Conservation (phyloP, 2,113 vertebrate species). For the Pitta sordida region DNA sequence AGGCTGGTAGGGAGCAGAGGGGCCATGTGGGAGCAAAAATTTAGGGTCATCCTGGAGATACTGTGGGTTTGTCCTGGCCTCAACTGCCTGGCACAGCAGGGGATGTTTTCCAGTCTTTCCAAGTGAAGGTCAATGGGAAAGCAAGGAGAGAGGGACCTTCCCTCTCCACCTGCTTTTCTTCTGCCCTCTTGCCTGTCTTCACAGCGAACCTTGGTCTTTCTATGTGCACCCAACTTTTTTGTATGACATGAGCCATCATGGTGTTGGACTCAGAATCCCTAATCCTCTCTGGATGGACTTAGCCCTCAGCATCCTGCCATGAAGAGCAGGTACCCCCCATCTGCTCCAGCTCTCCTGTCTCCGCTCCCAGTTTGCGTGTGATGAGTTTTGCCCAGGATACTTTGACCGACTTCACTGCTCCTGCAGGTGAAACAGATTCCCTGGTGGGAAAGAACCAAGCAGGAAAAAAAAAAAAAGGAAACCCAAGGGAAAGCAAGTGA, state of each 20-base stretch:
- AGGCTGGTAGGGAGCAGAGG: not conserved
- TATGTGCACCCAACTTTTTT: rapidly evolving
- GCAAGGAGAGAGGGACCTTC: not conserved
- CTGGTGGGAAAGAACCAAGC: not conserved
- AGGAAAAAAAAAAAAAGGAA: not conserved
- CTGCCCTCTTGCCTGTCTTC: not conserved
- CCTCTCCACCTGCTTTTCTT: too few relatives aligned
- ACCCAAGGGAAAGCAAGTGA: not conserved
- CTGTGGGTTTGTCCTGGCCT: not conserved
- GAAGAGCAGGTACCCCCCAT: not conserved
- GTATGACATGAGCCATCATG: rapidly evolving
- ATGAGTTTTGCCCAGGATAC: rapidly evolving
- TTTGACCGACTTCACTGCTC: not conserved
- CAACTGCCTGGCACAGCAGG: not conserved
- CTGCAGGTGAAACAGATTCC: not conserved
- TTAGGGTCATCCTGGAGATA: not conserved
- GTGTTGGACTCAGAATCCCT: not conserved
- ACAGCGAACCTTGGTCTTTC: not conserved
- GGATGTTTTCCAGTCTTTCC: rapidly evolving
- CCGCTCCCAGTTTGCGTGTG: rapidly evolving
- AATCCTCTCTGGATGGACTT: not conserved
- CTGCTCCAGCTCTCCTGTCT: not conserved
- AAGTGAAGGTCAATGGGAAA: not conserved
- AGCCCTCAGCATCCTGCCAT: not conserved
- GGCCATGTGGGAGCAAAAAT: rapidly evolving